Conservation (phyloP, 2,797 vertebrate genomes). For the Apogon talboti region DNA sequence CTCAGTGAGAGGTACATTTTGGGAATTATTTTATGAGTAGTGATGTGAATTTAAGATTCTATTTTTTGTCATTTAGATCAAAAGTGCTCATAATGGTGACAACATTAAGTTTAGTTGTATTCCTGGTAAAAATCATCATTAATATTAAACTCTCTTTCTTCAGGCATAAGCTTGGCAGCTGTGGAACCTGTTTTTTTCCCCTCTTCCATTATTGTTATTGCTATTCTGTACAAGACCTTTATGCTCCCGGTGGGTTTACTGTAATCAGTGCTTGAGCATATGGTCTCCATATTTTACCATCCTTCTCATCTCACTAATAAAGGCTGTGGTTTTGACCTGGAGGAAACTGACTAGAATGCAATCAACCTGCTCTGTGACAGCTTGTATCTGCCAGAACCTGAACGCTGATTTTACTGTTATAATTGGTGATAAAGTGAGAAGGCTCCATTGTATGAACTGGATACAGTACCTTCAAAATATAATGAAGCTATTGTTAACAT, state of each 20-base stretch:
- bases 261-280: conserved; percentile 64
- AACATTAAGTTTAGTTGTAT: conserved; percentile 17
- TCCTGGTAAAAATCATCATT: conserved; percentile 12
- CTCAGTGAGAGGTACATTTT: conserved; percentile 38
- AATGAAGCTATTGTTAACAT: conserved; percentile 16
- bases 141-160: conserved; percentile 35
- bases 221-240: conserved; percentile 42
- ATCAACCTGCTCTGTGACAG: conserved; percentile 34
- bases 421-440: conserved; percentile 28
- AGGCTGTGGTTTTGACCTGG: conserved; percentile 51
- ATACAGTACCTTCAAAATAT: conserved; percentile 1
- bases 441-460: background rate
- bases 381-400: conserved; percentile 39
- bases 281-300: conserved; percentile 58
- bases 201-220: conserved; percentile 37
- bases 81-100: conserved; percentile 12
- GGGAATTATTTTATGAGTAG: conserved; percentile 55
- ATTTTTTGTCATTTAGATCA: conserved; percentile 35
- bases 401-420: conserved; percentile 26
- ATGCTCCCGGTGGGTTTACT: conserved; percentile 54
- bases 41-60: conserved; percentile 34
- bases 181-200: conserved; percentile 18
- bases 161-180: conserved; percentile 14
- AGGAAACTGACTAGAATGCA: conserved; percentile 49
- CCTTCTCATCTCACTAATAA: conserved; percentile 46